Percentiles rank a stretch among this genome's conserved stretches.
Conservation (phyloP, 2,888 invertebrate species). For the Perdita meconis region DNA sequence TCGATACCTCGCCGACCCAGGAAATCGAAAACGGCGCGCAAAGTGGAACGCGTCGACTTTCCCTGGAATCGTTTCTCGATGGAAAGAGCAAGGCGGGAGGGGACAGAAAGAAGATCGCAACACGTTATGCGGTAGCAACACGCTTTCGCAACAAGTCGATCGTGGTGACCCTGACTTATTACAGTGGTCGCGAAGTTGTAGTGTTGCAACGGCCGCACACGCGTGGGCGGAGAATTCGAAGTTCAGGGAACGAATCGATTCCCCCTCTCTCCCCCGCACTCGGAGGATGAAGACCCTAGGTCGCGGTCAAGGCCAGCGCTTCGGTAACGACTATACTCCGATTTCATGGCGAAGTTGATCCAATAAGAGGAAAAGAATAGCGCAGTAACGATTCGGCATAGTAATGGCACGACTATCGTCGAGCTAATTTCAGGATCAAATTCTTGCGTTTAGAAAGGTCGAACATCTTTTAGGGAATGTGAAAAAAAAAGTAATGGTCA, state of each 20-base stretch:
- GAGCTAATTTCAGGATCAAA: slow-evolving; percentile 9
- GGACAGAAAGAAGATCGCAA: neutral
- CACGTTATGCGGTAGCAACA: neutral
- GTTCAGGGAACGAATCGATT: slow-evolving; percentile 74
- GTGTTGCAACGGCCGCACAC: slow-evolving; percentile 38
- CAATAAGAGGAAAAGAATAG: slow-evolving; percentile 58
- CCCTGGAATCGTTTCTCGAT: slow-evolving; percentile 17
- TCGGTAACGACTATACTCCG: slow-evolving; percentile 63
- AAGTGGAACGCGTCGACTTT: slow-evolving; percentile 18
- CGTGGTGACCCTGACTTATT: slow-evolving; percentile 56
- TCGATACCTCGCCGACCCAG: slow-evolving; percentile 6
- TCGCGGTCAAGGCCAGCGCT: slow-evolving; percentile 78
- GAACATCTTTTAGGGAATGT: too few relatives aligned
- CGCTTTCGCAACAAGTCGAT: slow-evolving; percentile 57
- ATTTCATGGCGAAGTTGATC: slow-evolving; percentile 60
- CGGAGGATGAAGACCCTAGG: slow-evolving; percentile 76
- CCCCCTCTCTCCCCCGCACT: slow-evolving; percentile 10
- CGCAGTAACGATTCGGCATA: slow-evolving; percentile 36
- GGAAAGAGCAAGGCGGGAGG: slow-evolving; percentile 1
- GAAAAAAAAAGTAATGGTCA: too few relatives aligned
- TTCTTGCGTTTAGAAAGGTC: too few relatives aligned
- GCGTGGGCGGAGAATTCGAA: slow-evolving; percentile 67
- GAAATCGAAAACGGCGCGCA: slow-evolving; percentile 26
- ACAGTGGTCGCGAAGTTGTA: slow-evolving; percentile 40
- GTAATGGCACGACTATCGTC: neutral